Conservation (phyloP, 2,797 vertebrate genomes). For the Denticeps clupeoides region DNA sequence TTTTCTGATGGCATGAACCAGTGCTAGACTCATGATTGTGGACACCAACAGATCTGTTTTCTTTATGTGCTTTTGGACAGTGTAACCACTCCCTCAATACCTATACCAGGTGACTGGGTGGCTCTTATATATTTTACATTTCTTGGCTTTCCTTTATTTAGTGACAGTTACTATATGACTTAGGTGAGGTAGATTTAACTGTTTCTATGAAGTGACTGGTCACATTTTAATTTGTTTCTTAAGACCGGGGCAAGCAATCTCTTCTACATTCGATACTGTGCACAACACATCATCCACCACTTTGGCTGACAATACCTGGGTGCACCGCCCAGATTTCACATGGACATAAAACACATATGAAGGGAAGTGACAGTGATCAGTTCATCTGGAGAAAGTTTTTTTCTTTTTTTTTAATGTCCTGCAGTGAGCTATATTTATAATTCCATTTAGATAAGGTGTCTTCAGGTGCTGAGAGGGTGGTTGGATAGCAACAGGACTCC, state of each 20-base stretch:
- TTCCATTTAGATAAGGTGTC: conserved; percentile 24
- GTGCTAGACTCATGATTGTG: conserved; percentile 42
- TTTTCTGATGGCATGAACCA: conserved; percentile 39
- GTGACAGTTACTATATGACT: conserved; percentile 34
- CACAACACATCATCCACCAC: conserved; percentile 53
- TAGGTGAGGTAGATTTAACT: conserved; percentile 66
- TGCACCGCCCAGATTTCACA: conserved; percentile 49
- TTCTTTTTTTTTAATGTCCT: conserved; percentile 19
- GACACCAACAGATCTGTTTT: conserved; percentile 40
- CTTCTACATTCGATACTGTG: conserved; percentile 56
- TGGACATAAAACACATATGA: conserved; percentile 50
- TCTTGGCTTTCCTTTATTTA: no score
- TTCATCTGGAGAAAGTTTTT: conserved; percentile 32
- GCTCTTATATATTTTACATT: no score
- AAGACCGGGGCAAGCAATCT: conserved; percentile 28
- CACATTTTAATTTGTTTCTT: not conserved
- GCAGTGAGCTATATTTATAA: not conserved
- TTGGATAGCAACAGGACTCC: conserved; percentile 54
- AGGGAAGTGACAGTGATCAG: conserved; percentile 46
- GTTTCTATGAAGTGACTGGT: not conserved
- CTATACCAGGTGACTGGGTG: no score
- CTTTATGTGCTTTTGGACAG: conserved; percentile 31
- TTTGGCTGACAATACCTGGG: conserved; percentile 65
- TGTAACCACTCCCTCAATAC: conserved; percentile 42
- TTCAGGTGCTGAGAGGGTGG: conserved; percentile 36